These are phyloP conservation scores for Psilopsiagon aurifrons DNA, from an alignment of 2,113 vertebrate genomes.

Conservation along the genomic window DNA sequence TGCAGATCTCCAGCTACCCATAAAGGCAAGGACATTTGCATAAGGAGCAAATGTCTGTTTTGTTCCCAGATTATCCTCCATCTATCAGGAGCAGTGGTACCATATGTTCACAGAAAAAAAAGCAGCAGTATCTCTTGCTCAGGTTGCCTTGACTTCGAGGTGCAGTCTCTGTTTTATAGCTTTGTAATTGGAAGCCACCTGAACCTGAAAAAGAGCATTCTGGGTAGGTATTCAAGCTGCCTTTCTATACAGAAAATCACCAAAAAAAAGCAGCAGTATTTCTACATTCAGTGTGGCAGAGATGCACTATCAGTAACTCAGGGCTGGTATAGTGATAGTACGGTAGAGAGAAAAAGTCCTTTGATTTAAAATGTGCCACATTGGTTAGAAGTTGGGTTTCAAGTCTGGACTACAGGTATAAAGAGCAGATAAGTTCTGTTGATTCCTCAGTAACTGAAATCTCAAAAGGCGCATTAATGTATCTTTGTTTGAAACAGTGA, in stretches of 20 bases:
- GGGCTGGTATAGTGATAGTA: neutral
- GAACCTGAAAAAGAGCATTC: constrained; percentile 8
- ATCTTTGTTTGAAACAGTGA: neutral
- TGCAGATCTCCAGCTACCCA: constrained; percentile 46
- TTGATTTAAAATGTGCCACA: neutral
- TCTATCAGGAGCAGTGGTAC: constrained; percentile 52
- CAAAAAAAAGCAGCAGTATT: neutral
- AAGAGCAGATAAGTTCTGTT: neutral
- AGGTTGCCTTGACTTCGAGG: constrained; percentile 61
- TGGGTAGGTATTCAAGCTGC: neutral
- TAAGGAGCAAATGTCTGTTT: constrained; percentile 64
- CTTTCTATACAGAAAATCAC: neutral
- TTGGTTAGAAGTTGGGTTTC: neutral
- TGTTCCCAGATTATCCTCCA: constrained; percentile 59
- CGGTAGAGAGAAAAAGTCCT: neutral
- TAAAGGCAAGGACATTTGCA: constrained; percentile 54
- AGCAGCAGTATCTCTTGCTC: constrained; percentile 35
- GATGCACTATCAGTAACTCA: neutral
- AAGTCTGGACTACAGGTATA: neutral
- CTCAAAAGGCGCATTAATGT: neutral
- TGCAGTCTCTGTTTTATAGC: constrained; percentile 19
- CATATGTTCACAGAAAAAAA: constrained; percentile 60
- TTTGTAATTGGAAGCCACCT: constrained; percentile 49
- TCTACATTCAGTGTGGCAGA: neutral
- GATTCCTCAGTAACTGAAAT: neutral